Base-by-base conservation (phyloP, 2,113 vertebrate species). In the Thomomys bottae region DNA sequence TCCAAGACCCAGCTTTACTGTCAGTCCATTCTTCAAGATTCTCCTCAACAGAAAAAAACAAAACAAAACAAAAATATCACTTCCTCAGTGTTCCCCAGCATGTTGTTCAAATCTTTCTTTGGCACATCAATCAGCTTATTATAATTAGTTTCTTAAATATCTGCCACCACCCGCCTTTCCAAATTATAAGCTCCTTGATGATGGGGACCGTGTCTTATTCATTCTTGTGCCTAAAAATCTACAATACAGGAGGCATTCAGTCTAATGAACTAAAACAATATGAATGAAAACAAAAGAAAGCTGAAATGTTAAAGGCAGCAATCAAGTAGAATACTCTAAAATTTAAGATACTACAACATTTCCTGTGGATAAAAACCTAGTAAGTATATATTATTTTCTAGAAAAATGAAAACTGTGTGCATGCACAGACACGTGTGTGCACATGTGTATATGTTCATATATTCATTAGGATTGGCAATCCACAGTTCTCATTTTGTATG, bases 161-260 rank as follows among this genome's bases (percentile, higher is more conserved):
- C 81, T 95, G 91, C 90, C 75, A 94, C 85, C 57, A 95, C 87
- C 87, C 91, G 54, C 85, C 93, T 94, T 93, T 87, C 76, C 94
- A 89, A 72, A 95, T 92, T 86, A 92, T 95, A 95, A 94, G 95
- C 95, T 96, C 96, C 94, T 95, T 96, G 87, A 87, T 92, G 42
- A 94, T 2, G 90, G 96, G 96, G 96, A 96, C 96, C 96, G 96
- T 96, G 96, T 96, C 96, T 96, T 96, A 96, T 96, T 96, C 96
- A 96, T 96, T 95, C 94, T 96, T 95, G 73, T 90, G 84, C 73
- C 94, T 95, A 93, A 92, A 12, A 95, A 88, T 78, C 94, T 95
- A 94, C 40, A 61, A 95, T 80, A 84, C 94, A 94, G 57, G 72
- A 96, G 79, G 71, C 80, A 96, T 84, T 93, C 86, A 94, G 26